Percentiles rank a stretch among this genome's conserved stretches.
Conservation (phyloP, 2,113 vertebrate genomes). For the Sterna hirundo region DNA sequence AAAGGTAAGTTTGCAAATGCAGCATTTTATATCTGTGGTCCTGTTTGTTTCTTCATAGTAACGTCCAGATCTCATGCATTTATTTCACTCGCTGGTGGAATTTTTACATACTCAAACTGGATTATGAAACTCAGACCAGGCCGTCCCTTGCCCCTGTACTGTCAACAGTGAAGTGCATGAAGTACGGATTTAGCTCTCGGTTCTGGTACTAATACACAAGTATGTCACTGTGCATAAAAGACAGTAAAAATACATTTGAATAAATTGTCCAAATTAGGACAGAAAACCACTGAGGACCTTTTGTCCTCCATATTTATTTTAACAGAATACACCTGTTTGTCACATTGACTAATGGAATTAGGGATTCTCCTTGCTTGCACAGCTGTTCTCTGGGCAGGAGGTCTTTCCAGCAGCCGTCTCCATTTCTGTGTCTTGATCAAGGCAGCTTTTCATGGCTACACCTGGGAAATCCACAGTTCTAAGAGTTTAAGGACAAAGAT, state of each 20-base stretch:
- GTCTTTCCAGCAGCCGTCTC: neutral
- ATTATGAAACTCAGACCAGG: neutral
- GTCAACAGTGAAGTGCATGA: neutral
- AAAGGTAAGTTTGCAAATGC: neutral
- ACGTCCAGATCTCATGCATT: neutral
- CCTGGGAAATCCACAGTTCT: neutral
- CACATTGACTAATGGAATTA: neutral
- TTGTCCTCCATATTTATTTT: neutral
- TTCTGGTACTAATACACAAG: neutral
- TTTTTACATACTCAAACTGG: neutral
- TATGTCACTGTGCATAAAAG: neutral
- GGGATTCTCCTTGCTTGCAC: neutral
- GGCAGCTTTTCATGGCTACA: neutral
- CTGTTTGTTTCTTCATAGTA: neutral
- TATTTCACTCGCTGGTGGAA: neutral
- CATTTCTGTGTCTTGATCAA: neutral
- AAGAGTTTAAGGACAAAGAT: neutral
- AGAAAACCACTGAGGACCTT: neutral
- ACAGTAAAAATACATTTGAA: neutral
- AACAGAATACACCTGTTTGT: neutral
- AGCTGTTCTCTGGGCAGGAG: neutral
- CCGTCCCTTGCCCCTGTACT: neutral
- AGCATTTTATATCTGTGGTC: neutral
- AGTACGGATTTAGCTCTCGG: neutral
- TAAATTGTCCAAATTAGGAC: neutral